These are phyloP conservation scores for Drosophila sproati DNA, from an alignment of 1,140 invertebrate genomes.

Conservation along the genomic window DNA sequence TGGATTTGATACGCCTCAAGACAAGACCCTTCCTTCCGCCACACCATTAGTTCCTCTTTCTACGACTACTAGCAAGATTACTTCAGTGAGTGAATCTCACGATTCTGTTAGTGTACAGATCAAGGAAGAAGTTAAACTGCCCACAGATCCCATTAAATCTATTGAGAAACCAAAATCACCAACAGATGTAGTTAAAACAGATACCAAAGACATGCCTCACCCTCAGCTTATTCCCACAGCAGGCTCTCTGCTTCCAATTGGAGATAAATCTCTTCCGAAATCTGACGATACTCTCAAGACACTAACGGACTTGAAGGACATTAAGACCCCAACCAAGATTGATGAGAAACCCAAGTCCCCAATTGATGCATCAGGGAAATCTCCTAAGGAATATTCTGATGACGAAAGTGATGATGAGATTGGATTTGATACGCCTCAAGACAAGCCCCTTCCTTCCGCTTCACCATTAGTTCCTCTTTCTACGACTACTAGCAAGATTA, in stretches of 20 bases:
- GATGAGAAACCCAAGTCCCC: slow-evolving; percentile 32
- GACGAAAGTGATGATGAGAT: slow-evolving; percentile 21
- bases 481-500: not conserved
- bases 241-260: not conserved
- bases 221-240: slow-evolving; percentile 3
- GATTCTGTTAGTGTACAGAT: not conserved
- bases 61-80: not conserved
- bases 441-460: not conserved
- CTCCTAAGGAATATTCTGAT: slow-evolving; percentile 19
- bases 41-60: not conserved
- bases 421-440: not conserved
- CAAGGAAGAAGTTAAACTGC: not conserved
- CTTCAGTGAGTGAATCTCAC: not conserved
- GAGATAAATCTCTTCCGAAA: slow-evolving; percentile 6
- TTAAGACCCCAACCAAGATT: slow-evolving; percentile 5
- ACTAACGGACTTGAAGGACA: slow-evolving; percentile 3
- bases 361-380: slow-evolving; percentile 15
- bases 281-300: not conserved
- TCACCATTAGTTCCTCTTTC: not conserved
- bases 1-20: slow-evolving; percentile 11
- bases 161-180: slow-evolving; percentile 10
- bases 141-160: slow-evolving; percentile 3
- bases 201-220: not conserved
- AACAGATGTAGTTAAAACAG: not conserved
- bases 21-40: not conserved